These are phyloP conservation scores for Tipula lateralis DNA, from an alignment of 2,888 invertebrate species.

Conservation along the genomic window DNA sequence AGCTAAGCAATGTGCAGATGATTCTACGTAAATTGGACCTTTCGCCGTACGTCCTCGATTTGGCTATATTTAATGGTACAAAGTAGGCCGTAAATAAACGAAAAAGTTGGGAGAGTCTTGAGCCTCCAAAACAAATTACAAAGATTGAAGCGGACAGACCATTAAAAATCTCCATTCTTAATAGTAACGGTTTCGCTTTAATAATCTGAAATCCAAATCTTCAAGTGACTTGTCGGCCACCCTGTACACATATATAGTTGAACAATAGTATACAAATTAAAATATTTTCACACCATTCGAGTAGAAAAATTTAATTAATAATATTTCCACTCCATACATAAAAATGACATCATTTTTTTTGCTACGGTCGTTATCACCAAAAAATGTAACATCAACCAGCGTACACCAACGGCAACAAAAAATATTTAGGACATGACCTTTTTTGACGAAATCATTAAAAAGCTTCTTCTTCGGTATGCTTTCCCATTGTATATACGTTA, in stretches of 20 bases:
- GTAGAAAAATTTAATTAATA: not conserved
- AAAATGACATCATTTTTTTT: not conserved
- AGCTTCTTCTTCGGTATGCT: not conserved
- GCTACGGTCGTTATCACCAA: not conserved
- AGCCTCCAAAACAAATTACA: no score
- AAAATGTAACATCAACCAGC: not conserved
- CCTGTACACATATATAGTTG: not conserved
- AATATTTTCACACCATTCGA: not conserved
- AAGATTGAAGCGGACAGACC: no score
- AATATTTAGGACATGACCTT: not conserved
- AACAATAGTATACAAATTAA: not conserved
- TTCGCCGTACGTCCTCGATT: no score
- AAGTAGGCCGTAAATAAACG: no score
- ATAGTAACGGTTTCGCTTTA: no score
- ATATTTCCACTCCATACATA: not conserved
- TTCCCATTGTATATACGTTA: not conserved
- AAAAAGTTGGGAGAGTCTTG: no score
- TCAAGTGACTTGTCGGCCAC: not conserved
- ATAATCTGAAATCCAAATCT: no score
- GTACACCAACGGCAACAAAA: not conserved
- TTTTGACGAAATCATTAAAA: constrained; percentile 19
- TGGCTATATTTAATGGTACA: no score
- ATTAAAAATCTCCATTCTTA: no score
- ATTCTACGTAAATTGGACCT: no score
- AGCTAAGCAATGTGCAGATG: no score